These are phyloP conservation scores for Polypterus bichir DNA, from an alignment of 2,113 vertebrate genomes.

Conservation along the genomic window DNA sequence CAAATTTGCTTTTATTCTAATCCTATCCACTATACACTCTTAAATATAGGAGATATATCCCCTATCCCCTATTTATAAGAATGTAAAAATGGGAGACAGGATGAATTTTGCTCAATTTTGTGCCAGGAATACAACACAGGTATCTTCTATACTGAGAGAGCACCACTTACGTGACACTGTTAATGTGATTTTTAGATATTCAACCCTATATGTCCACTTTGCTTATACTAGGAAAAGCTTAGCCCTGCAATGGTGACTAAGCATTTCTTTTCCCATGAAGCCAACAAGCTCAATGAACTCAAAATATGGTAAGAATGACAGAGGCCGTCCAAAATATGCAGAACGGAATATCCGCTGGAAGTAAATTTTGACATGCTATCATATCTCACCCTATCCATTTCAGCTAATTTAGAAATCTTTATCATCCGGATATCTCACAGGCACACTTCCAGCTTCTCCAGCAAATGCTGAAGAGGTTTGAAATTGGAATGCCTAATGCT, in stretches of 20 bases:
- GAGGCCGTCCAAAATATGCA: neutral
- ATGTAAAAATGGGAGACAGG: no score
- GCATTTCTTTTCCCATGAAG: neutral
- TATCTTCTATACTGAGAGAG: neutral
- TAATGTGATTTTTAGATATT: neutral
- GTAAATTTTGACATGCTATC: neutral
- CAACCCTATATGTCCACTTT: neutral
- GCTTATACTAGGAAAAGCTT: no score
- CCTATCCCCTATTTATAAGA: no score
- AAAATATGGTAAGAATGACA: neutral
- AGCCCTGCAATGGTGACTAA: neutral
- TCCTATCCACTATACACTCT: no score
- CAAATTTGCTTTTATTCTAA: no score
- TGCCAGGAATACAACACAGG: no score
- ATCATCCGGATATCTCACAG: neutral
- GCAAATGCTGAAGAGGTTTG: no score
- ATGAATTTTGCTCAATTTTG: no score
- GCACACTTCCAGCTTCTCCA: neutral
- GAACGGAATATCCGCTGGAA: neutral
- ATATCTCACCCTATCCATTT: conserved; percentile 4
- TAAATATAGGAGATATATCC: no score
- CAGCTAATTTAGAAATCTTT: conserved; percentile 1
- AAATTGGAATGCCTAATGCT: no score
- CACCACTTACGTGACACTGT: neutral
- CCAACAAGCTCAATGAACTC: neutral